Percentiles rank a stretch among this genome's conserved stretches.
phyloP scores from a whole-genome alignment of 2,888 invertebrate species.

The Pediacus dermestoides region DNA sequence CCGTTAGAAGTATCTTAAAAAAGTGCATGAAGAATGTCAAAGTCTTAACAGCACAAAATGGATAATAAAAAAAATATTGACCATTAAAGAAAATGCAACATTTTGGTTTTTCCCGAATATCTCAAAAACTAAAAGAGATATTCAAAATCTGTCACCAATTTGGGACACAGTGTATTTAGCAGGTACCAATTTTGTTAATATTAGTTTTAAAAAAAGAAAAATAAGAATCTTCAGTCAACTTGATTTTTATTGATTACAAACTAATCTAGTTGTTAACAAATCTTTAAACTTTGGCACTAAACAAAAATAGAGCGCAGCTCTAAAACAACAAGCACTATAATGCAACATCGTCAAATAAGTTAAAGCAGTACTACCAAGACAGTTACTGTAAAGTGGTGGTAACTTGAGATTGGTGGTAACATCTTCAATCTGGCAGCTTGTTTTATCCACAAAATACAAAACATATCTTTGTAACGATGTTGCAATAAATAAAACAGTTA shows the following conservation, averaged over 20 bases:
- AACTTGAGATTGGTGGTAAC: slow-evolving; percentile 35
- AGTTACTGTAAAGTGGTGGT: slow-evolving; percentile 39
- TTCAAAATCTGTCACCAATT: too few species aligned
- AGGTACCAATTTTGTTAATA: too few species aligned
- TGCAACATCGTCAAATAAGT: slow-evolving; percentile 39
- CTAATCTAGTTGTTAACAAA: slow-evolving; percentile 28
- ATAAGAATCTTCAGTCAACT: too few species aligned
- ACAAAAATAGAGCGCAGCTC: slow-evolving; percentile 33
- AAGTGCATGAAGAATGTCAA: too few species aligned
- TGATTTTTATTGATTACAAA: background rate
- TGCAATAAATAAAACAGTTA: slow-evolving; percentile 37
- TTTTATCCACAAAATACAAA: slow-evolving; percentile 35
- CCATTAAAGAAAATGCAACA: too few species aligned
- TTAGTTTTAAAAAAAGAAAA: too few species aligned
- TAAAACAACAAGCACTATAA: slow-evolving; percentile 34
- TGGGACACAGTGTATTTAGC: too few species aligned
- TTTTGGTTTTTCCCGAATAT: too few species aligned
- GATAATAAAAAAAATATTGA: too few species aligned
- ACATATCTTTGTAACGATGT: slow-evolving; percentile 41
- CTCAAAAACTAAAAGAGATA: too few species aligned
- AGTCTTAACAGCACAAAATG: too few species aligned
- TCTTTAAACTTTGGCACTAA: slow-evolving; percentile 35
- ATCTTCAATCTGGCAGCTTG: slow-evolving; percentile 20
- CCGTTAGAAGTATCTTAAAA: too few species aligned
- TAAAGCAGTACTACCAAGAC: slow-evolving; percentile 25